Evolutionary conservation across 1,140 invertebrate genomes (phyloP).

Genomic region (Drosophila jambulina): DNA sequence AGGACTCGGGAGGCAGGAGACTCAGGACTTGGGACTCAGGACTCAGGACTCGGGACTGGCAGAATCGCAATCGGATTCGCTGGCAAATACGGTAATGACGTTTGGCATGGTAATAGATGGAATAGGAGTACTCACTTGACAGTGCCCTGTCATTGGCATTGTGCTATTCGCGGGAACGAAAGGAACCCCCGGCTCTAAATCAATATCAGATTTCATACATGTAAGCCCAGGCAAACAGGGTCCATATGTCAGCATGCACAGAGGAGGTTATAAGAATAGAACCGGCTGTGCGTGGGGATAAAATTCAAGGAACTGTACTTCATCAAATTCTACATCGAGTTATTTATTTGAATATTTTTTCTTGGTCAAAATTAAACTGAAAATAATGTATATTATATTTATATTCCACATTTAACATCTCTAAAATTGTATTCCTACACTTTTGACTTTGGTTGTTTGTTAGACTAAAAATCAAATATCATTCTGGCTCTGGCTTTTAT

Average conservation of each 20-base stretch:
- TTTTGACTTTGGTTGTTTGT: not conserved
- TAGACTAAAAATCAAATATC: not conserved
- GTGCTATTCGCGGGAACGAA: slow-evolving; percentile 25
- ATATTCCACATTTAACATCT: not conserved
- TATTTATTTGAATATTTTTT: not conserved
- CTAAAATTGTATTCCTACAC: not conserved
- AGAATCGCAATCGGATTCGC: slow-evolving; percentile 22
- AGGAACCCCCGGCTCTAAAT: slow-evolving; percentile 11
- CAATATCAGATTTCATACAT: slow-evolving; percentile 41
- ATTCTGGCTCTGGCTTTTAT: slow-evolving; percentile 10
- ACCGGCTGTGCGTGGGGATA: not conserved
- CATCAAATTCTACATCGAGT: not conserved
- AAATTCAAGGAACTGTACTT: not conserved
- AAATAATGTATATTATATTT: not conserved
- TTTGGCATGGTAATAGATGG: slow-evolving; percentile 10
- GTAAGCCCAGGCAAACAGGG: slow-evolving; percentile 5
- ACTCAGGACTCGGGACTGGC: slow-evolving; percentile 2
- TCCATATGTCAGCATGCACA: slow-evolving; percentile 13
- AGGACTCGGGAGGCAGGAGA: slow-evolving; percentile 11
- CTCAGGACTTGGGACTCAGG: not conserved
- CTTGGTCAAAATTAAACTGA: not conserved
- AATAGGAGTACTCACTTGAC: slow-evolving; percentile 35
- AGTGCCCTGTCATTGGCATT: slow-evolving; percentile 34
- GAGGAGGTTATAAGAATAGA: not conserved
- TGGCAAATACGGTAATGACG: slow-evolving; percentile 20